Evolutionary conservation across 2,888 invertebrate species (phyloP).

Genomic region (Drosophila eohydei): DNA sequence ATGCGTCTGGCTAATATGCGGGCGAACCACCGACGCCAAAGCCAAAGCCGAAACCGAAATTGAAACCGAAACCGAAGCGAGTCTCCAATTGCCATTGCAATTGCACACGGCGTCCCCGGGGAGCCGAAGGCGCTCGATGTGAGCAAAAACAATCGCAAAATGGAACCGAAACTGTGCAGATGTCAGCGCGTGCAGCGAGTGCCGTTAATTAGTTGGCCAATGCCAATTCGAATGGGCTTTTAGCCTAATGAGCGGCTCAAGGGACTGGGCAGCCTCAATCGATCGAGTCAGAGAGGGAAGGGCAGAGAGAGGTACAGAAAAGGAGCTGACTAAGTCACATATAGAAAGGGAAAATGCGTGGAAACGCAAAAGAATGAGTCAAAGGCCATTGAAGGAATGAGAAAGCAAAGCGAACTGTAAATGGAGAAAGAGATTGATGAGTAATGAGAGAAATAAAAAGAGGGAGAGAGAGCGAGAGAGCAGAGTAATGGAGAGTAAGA

Average conservation of each 20-base stretch:
- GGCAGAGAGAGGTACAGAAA: neutral
- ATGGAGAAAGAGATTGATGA: neutral
- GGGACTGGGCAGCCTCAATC: neutral
- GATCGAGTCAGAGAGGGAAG: neutral
- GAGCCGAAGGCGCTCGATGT: conserved; percentile 38
- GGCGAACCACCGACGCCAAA: neutral
- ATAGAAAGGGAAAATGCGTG: too few species aligned
- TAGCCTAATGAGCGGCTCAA: conserved; percentile 66
- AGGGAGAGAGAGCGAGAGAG: neutral
- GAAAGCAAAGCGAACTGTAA: neutral
- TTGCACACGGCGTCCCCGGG: conserved; percentile 48
- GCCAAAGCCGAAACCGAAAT: neutral
- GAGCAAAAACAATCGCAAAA: conserved; percentile 63
- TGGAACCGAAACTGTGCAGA: conserved; percentile 40
- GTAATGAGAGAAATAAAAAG: neutral
- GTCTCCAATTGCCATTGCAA: conserved; percentile 19
- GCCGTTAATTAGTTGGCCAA: conserved; percentile 64
- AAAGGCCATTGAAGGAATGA: neutral
- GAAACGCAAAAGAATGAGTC: too few species aligned
- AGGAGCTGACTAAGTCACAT: neutral
- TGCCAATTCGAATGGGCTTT: conserved; percentile 50
- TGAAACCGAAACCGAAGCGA: neutral
- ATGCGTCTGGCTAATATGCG: conserved; percentile 61
- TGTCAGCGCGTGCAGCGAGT: conserved; percentile 22
- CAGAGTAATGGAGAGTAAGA: neutral